phyloP scores from a whole-genome alignment of 2,888 invertebrate species.

The Dolichopus griseipennis region DNA sequence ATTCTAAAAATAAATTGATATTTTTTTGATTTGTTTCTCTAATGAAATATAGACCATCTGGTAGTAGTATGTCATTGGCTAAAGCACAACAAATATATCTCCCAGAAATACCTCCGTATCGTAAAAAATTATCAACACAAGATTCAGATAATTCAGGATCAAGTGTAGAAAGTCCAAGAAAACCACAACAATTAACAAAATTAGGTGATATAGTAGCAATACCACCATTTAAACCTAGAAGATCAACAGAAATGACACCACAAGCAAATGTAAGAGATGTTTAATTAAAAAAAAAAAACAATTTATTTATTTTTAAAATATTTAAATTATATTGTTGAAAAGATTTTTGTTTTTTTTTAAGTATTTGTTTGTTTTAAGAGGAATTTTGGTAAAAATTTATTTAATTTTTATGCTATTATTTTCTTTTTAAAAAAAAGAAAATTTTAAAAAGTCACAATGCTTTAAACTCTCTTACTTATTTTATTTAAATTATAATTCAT shows the following conservation, averaged over 20 bases:
- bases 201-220: slow-evolving; percentile 48
- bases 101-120: slow-evolving; percentile 44
- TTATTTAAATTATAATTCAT: too few species aligned
- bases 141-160: slow-evolving; percentile 19
- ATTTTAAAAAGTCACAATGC: too few species aligned
- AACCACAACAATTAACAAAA: slow-evolving; percentile 32
- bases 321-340: not conserved
- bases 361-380: too few species aligned
- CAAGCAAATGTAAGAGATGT: slow-evolving; percentile 38
- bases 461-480: too few species aligned
- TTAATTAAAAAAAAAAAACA: slow-evolving; percentile 8
- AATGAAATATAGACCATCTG: slow-evolving; percentile 26
- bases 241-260: slow-evolving; percentile 48
- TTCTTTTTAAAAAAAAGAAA: too few species aligned
- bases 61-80: slow-evolving; percentile 33
- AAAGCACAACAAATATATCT: slow-evolving; percentile 39
- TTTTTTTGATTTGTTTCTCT: too few species aligned
- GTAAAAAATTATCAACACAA: slow-evolving; percentile 39
- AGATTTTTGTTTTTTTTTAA: too few species aligned
- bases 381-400: too few species aligned
- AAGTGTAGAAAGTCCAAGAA: slow-evolving; percentile 19
- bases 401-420: too few species aligned
- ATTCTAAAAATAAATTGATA: too few species aligned
- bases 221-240: slow-evolving; percentile 49
- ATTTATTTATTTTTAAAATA: slow-evolving; percentile 12